Evolutionary conservation across 2,888 invertebrate genomes (phyloP).

Genomic region (Elysia crispata): DNA sequence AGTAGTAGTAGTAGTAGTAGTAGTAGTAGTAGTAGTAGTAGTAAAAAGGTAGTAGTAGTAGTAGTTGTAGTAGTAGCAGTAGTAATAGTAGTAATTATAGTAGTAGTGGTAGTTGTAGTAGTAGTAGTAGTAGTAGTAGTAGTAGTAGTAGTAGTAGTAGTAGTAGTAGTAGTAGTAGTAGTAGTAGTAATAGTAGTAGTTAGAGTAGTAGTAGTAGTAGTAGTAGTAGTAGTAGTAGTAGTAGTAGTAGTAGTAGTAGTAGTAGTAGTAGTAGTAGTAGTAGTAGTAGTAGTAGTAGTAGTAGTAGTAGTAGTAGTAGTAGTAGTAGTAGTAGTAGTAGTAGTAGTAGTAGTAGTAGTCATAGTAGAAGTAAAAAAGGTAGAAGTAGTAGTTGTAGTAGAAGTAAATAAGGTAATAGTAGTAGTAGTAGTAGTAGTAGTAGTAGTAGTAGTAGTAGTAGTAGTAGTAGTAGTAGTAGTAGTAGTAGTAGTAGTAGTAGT

Average conservation of each 20-base stretch:
- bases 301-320: neutral
- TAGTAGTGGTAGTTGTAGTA: conserved; percentile 16
- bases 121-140: neutral
- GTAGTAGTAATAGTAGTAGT: no score
- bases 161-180: conserved; percentile 11
- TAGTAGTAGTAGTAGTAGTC: no score
- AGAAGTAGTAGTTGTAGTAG: no score
- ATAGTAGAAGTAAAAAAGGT: no score
- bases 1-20: conserved; percentile 15
- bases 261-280: conserved; percentile 19
- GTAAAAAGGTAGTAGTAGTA: conserved; percentile 2
- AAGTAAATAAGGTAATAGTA: no score
- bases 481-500: no score
- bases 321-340: neutral
- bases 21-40: neutral
- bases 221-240: conserved; percentile 2
- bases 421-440: neutral
- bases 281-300: neutral
- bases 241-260: neutral
- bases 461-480: no score
- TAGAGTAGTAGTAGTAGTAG: conserved; percentile 10
- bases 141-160: conserved; percentile 20
- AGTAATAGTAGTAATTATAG: conserved; percentile 17
- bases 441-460: no score
- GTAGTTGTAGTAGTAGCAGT: conserved; percentile 10